A percentile compares a stretch with the other conserved stretches of the same genome.
Evolutionary conservation across 2,888 invertebrate species (phyloP).

Genomic region (Timema cristinae): DNA sequence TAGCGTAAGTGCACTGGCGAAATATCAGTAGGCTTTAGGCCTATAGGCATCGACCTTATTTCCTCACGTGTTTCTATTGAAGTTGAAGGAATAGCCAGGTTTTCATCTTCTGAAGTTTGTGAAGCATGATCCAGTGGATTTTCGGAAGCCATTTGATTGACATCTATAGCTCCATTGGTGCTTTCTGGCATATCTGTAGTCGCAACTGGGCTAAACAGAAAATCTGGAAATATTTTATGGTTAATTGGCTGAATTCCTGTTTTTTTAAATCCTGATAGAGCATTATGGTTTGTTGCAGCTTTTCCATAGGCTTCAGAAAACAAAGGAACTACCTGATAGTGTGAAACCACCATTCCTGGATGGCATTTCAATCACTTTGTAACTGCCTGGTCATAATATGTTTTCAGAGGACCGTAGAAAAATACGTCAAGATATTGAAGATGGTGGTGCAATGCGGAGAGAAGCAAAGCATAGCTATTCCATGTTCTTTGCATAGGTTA

Average conservation of each 20-base stretch:
- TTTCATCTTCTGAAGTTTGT: not conserved
- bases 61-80: not conserved
- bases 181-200: not conserved
- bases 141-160: not conserved
- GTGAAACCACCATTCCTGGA: not conserved
- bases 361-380: not conserved
- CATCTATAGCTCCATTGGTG: not conserved
- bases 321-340: not conserved
- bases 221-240: not conserved
- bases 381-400: not conserved
- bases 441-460: not conserved
- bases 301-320: not conserved
- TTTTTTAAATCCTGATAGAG: not conserved
- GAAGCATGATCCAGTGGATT: not conserved
- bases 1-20: too few relatives aligned
- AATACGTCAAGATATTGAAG: not conserved
- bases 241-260: not conserved
- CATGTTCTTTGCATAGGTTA: not conserved
- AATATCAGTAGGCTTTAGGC: not conserved
- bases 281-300: not conserved
- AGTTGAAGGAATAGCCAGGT: not conserved
- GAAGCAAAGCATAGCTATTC: not conserved
- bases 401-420: slow-evolving; percentile 6
- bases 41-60: not conserved
- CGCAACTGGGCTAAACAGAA: not conserved